Base-by-base conservation (phyloP, 1,140 invertebrate species). In the Zaprionus gabonicus region DNA sequence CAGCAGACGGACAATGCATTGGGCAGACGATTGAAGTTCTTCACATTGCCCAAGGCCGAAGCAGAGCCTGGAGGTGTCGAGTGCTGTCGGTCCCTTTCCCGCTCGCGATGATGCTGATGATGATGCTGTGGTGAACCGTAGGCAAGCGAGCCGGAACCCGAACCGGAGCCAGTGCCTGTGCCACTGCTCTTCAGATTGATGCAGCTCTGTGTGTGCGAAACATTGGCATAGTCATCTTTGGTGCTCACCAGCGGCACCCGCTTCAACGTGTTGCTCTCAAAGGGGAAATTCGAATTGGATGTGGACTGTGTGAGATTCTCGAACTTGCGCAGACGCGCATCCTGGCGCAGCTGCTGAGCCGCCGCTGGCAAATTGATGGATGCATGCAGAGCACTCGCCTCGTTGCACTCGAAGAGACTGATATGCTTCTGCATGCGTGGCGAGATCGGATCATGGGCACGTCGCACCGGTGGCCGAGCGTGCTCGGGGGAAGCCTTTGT, bases 391-490 rank as follows among this genome's bases (percentile, higher is more conserved):
- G 71, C 78, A 41, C 28, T 72, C 3, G 69, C 71, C n/a, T 78
- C 78, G 34, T 53, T n/a, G 28, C 83, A 76, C 63, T 92, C 91
- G 55, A 90, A 92, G 7, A 92, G 56, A 59, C 87, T 92, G 15
- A 92, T 91, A 49, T 92, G 91, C 36, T 92, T 90, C n/a, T 92
- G 90, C 27, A 92, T 91, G 12, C 81, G 77, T 5, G 91, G 82
- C 31, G 90, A 93, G 12, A 92, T 79, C 0, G 91, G 78, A 68
- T 91, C 91, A 7, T 87, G 78, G 13, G 77, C 65, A 10, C 91
- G 91, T 1, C 86, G 85, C 25, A 82, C 72, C 51, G 59, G 77
- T 0, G 58, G 12, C 2, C 66, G 67, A 17, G 67, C 41, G 17
- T 79, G 84, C 53, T 88, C 81, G 15, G 84, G 84, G n/a, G 84